Conservation (phyloP, 2,888 invertebrate genomes). For the Caenorhabditis wallacei region DNA sequence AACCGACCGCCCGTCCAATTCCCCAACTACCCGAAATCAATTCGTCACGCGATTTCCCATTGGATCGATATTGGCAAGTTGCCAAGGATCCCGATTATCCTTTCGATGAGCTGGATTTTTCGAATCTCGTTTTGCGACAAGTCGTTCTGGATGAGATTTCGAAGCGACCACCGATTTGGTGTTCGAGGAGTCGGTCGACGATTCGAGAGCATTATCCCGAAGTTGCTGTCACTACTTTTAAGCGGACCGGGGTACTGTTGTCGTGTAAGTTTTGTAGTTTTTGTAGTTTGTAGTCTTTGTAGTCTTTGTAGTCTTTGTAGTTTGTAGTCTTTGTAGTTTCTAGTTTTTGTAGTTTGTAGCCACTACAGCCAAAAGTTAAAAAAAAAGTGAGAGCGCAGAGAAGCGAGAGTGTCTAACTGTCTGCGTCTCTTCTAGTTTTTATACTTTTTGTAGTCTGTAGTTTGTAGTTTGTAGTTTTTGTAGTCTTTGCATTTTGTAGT, state of each 20-base stretch:
- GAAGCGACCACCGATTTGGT: conserved; percentile 14
- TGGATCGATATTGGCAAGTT: not conserved
- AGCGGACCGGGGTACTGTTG: conserved; percentile 1
- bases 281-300: not conserved
- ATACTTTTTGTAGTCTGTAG: too few relatives aligned
- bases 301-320: too few relatives aligned
- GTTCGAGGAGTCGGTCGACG: not conserved
- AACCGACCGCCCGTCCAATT: not conserved
- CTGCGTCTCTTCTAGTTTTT: too few relatives aligned
- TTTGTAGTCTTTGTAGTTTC: too few relatives aligned
- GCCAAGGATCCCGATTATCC: not conserved
- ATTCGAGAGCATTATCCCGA: not conserved
- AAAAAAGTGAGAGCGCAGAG: too few relatives aligned
- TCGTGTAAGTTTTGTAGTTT: not conserved
- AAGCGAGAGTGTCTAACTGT: too few relatives aligned
- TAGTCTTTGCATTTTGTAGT: not conserved
- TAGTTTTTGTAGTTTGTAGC: too few relatives aligned
- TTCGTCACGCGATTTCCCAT: not conserved
- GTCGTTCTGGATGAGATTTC: conserved; percentile 5
- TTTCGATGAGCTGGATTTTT: conserved; percentile 5
- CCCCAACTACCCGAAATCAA: conserved; percentile 8
- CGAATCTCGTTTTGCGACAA: not conserved
- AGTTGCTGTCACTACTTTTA: not conserved
- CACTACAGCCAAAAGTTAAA: not conserved
- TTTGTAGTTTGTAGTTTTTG: not conserved